A percentile compares a stretch with the other conserved stretches of the same genome.
Evolutionary conservation across 2,888 invertebrate genomes (phyloP).

Genomic region (Bombylius discolor): DNA sequence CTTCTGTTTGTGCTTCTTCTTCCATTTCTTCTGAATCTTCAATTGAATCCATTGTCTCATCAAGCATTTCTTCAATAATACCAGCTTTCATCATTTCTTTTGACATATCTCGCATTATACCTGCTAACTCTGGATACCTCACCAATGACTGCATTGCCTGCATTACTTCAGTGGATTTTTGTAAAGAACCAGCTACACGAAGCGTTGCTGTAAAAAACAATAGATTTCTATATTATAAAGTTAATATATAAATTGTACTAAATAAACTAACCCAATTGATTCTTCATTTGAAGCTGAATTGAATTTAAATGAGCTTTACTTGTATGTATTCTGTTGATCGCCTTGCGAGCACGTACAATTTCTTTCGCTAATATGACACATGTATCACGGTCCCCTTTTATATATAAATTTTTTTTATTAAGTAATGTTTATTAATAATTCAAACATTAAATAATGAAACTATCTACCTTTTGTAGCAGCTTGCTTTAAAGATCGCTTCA

Average conservation of each 20-base stretch:
- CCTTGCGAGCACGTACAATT: slow-evolving; percentile 74
- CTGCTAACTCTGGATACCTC: slow-evolving; percentile 83
- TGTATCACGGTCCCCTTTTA: slow-evolving; percentile 71
- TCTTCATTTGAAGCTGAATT: slow-evolving; percentile 94
- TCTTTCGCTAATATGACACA: slow-evolving; percentile 90
- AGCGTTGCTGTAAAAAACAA: slow-evolving; percentile 58
- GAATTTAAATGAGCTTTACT: slow-evolving; percentile 97
- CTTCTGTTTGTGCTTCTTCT: slow-evolving; percentile 87
- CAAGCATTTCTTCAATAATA: slow-evolving; percentile 97
- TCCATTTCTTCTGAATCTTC: slow-evolving; percentile 93
- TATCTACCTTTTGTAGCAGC: slow-evolving; percentile 64
- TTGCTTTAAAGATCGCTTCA: slow-evolving; percentile 83
- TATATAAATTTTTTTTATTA: too few species aligned
- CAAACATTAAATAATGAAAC: too few species aligned
- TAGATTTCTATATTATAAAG: neutral
- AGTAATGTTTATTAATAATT: too few species aligned
- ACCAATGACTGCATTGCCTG: slow-evolving; percentile 89
- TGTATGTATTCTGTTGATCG: slow-evolving; percentile 81
- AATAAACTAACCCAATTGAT: slow-evolving; percentile 63
- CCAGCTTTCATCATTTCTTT: slow-evolving; percentile 99
- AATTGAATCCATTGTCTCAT: slow-evolving; percentile 88
- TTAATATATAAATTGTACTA: neutral
- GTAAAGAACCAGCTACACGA: slow-evolving; percentile 80
- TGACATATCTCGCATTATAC: slow-evolving; percentile 93
- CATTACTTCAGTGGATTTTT: slow-evolving; percentile 98